Evolutionary conservation across 2,888 invertebrate genomes (phyloP), one percentile per base, ranked within the genome.

Genomic region (Polyommatus iphigenia): DNA sequence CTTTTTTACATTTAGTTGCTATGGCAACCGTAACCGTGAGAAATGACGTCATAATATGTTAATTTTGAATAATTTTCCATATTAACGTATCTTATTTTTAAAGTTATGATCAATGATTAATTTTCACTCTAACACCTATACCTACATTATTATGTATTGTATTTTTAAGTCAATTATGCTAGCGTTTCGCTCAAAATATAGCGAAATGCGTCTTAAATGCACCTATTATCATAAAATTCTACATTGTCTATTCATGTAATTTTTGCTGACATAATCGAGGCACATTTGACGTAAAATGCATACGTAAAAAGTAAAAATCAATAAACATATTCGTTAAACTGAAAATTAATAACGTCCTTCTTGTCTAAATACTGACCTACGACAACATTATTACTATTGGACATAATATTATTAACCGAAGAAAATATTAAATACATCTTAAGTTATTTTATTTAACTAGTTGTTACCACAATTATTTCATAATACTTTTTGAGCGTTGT

Each of bases 401-500:
- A n/a, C 7, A n/a, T n/a, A n/a, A 1, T 50, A 50, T 46, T 46
- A 50, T 3, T 3, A 50, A 15, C 50, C 3, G 13, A 50, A 50
- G 3, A 50, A 50, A 36, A 36, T 8, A 36, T 0, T 41, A 36
- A 36, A 36, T 7, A 36, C 7, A 36, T 46, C 10, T 10, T 41
- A 41, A 41, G 10, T 46, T 46, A 10, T 46, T 13, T 10, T 0
- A 41, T 46, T 3, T 46, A 46, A 46, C 46, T 46, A 46, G 10
- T 46, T 54, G 18, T 54, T 54, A 54, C 5, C 54, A 18, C 5
- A 54, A 54, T 29, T 67, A 29, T 15, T 29, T 29, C 29, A 67
- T 67, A 67, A 67, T 67, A 67, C 67, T 67, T 62, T 20, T 29
- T 67, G 67, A 67, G 67, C 32, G 67, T 32, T 67, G 29, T 67